phyloP scores from a whole-genome alignment of 2,797 vertebrate genomes.

The Hypotaenidia philippensis region DNA sequence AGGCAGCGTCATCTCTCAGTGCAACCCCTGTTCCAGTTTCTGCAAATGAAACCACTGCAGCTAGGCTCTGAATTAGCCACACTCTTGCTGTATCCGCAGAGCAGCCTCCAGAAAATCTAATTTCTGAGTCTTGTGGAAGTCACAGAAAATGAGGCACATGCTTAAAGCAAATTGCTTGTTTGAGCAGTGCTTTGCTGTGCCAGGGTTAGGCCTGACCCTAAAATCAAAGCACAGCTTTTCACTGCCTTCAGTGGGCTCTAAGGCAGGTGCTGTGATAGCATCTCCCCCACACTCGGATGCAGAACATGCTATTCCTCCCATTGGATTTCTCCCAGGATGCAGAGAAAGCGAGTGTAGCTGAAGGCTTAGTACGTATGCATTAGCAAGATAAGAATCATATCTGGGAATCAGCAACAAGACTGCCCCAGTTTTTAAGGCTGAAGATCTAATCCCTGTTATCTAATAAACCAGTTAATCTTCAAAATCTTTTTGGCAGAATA shows the following conservation, averaged over 20 bases:
- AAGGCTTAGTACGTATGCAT: neutral
- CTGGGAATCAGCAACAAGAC: neutral
- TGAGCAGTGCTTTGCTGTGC: neutral
- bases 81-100: neutral
- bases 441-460: slow-evolving; percentile 4
- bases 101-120: neutral
- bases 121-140: neutral
- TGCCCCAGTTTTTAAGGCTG: neutral
- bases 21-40: neutral
- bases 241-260: neutral
- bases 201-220: neutral
- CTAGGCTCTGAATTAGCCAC: neutral
- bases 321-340: neutral
- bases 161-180: neutral
- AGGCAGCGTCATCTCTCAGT: neutral
- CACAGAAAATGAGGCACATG: neutral
- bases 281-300: neutral
- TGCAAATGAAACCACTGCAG: neutral
- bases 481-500: neutral
- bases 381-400: slow-evolving; percentile 1
- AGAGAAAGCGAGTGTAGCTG: neutral
- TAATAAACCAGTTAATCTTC: slow-evolving; percentile 11
- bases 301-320: neutral
- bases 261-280: neutral
- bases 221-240: neutral